Evolutionary conservation across 2,113 vertebrate species (phyloP).

Genomic region (Tenrec ecaudatus): DNA sequence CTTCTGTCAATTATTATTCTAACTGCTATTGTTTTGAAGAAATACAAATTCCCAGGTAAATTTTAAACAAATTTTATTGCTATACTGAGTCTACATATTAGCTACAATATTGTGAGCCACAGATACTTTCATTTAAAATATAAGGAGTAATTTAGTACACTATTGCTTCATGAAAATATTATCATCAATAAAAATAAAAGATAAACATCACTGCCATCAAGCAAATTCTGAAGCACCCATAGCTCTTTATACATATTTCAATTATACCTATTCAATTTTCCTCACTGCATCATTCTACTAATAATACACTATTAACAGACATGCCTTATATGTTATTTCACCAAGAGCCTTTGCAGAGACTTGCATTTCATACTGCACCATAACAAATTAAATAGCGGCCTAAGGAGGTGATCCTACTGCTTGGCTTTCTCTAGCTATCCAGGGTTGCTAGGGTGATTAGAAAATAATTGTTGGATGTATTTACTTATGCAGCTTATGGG

Average conservation of each 20-base stretch:
- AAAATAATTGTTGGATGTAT: constrained; percentile 81
- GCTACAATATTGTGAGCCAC: background rate
- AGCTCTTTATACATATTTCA: constrained; percentile 43
- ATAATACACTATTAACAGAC: background rate
- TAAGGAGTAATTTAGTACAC: background rate
- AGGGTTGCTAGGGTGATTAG: constrained; percentile 63
- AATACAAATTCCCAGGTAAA: background rate
- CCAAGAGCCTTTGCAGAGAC: background rate
- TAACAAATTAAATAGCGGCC: constrained; percentile 65
- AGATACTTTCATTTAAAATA: background rate
- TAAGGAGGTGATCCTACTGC: constrained; percentile 11
- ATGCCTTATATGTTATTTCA: background rate
- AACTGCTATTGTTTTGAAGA: background rate
- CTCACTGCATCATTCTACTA: constrained; percentile 1
- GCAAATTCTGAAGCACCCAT: background rate
- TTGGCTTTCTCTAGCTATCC: constrained; percentile 52
- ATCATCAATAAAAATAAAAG: too few species aligned
- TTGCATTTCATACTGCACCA: constrained; percentile 22
- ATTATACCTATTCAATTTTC: background rate
- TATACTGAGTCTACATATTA: background rate
- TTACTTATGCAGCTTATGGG: constrained; percentile 67
- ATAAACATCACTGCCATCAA: too few species aligned
- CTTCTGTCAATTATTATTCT: background rate
- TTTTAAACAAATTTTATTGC: constrained; percentile 12
- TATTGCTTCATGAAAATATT: background rate